Evolutionary conservation across 2,113 vertebrate species (phyloP).

Genomic region (Megatriorchis doriae): DNA sequence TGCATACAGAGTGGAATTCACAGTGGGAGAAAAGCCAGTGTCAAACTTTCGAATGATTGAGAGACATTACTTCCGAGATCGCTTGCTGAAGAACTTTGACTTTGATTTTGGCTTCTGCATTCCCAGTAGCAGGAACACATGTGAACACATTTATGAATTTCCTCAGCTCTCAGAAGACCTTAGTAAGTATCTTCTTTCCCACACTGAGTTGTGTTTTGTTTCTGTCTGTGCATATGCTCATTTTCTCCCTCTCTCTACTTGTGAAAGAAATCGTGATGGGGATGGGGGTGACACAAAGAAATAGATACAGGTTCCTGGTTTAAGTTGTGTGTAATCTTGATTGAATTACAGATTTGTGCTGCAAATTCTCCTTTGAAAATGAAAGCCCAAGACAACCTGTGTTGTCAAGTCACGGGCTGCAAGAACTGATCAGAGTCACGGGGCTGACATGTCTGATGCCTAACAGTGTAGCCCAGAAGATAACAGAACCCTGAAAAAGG

Average conservation of each 20-base stretch:
- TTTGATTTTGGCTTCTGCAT: constrained; percentile 99
- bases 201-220: neutral
- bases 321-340: neutral
- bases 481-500: neutral
- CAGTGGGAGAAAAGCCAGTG: constrained; percentile 92
- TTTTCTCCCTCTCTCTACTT: neutral
- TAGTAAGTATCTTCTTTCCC: constrained; percentile 77
- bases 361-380: neutral
- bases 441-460: neutral
- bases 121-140: constrained; percentile 95
- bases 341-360: neutral
- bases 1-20: constrained; percentile 90
- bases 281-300: neutral
- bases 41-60: constrained; percentile 98
- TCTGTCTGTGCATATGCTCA: neutral
- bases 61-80: constrained; percentile 94
- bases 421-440: neutral
- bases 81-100: constrained; percentile 95
- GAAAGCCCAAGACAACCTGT: neutral
- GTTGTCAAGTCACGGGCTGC: neutral
- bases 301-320: neutral
- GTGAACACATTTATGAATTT: constrained; percentile 98
- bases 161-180: constrained; percentile 95
- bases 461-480: neutral
- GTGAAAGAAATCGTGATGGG: neutral